phyloP scores from a whole-genome alignment of 2,113 vertebrate genomes.

The Laterallus jamaicensis region DNA sequence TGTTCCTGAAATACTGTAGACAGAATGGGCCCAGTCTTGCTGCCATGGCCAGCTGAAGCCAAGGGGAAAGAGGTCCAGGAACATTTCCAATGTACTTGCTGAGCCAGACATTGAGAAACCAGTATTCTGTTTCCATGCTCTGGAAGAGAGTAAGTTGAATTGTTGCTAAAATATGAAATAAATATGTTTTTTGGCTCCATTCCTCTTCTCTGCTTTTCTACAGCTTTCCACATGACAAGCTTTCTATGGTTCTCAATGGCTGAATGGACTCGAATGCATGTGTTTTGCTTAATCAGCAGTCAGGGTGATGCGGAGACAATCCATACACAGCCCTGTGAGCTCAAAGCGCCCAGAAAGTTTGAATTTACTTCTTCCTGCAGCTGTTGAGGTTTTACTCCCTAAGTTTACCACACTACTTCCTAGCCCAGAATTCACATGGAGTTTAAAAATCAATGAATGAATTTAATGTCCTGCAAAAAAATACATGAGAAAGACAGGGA shows the following conservation, averaged over 20 bases:
- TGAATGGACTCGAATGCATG: background rate
- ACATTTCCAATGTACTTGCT: background rate
- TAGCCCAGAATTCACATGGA: background rate
- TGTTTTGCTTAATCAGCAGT: constrained; percentile 1
- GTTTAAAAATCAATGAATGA: background rate
- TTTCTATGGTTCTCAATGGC: background rate
- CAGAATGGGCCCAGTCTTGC: background rate
- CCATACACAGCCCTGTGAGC: background rate
- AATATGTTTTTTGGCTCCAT: background rate
- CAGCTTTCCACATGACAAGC: background rate
- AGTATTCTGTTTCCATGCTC: background rate
- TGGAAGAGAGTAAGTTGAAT: background rate
- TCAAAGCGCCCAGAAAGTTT: background rate
- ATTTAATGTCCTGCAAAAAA: background rate
- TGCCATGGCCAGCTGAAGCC: background rate
- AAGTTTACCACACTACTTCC: background rate
- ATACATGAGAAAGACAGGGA: background rate
- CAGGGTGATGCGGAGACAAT: background rate
- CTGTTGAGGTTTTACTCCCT: background rate
- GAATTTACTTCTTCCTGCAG: constrained; percentile 36
- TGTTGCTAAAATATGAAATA: background rate
- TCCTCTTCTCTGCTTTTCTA: background rate
- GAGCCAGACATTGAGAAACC: background rate
- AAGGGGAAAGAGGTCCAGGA: background rate
- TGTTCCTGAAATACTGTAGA: background rate